Base-by-base conservation (phyloP, 1,140 invertebrate genomes). In the Drosophila kanapiae region DNA sequence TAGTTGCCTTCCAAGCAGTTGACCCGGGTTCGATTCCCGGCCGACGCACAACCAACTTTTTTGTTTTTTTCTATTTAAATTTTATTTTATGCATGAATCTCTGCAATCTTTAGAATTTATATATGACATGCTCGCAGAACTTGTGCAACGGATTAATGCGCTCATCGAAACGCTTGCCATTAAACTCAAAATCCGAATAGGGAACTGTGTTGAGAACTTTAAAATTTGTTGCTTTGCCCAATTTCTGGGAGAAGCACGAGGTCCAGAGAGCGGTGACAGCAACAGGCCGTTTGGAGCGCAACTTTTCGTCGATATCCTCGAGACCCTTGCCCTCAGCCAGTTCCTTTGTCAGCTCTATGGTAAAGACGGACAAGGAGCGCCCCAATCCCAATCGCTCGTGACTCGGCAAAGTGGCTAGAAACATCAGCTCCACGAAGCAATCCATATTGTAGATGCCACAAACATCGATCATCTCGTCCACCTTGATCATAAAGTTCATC, bases 11-110 rank as follows among this genome's bases (percentile, higher is more conserved):
- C 27, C 96, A 97, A 97, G 96, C 97, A 97, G 96, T 97, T 97
- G 97, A 97, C 96, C 97, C 96, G 96, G 96, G 97, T 97, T 98
- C 97, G 96, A 97, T 96, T 98, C 97, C 96, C 96, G 96, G 96
- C 96, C 96, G 95, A 14, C 11, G 10, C 13, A 8, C 23, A 1
- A 6, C 45, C 18, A 48, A 27, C 4, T 23, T 4, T 4, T 47
- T 23, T 23, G 6, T 6, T 3, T 27, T 48, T 2, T 29, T 48
- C 10, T n/a, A 11, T 11, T 18, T 5, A 27, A 1, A 9, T 3
- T 11, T 45, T 18, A 31, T 31, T n/a, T n/a, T 16, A n/a, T 3
- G 0, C 6, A 6, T n/a, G 2, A 14, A 27, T 4, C 6, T 3
- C n/a, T 49, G n/a, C 1, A 31, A n/a, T 6, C 27, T n/a, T 49